phyloP scores from a whole-genome alignment of 1,140 invertebrate genomes.

The Maniola jurtina region DNA sequence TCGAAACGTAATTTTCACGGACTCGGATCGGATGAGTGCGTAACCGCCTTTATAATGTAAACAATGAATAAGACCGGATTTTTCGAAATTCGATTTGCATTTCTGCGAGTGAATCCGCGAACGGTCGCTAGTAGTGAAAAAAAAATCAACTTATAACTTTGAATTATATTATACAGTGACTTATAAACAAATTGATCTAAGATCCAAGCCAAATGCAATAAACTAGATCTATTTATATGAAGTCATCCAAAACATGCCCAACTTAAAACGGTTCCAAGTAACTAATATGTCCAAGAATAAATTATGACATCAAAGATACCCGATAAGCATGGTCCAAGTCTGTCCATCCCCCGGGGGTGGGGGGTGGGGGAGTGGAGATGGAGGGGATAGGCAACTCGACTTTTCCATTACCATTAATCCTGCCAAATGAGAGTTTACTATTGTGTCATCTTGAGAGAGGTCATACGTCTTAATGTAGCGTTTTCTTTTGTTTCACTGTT shows the following conservation, averaged over 20 bases:
- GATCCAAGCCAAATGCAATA: not conserved
- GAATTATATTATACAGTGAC: too few species aligned
- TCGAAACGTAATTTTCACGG: too few species aligned
- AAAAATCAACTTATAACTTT: too few species aligned
- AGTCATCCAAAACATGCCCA: not conserved
- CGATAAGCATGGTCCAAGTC: conserved; percentile 37
- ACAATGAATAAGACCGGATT: too few species aligned
- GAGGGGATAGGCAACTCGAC: conserved; percentile 45
- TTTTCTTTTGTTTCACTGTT: conserved; percentile 50
- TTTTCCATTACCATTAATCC: conserved; percentile 73
- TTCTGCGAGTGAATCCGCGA: too few species aligned
- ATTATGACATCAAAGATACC: conserved; percentile 35
- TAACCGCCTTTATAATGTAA: too few species aligned
- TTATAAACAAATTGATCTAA: too few species aligned
- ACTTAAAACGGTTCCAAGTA: conserved; percentile 21
- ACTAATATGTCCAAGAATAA: conserved; percentile 28
- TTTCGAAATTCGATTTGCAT: too few species aligned
- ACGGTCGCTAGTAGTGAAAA: too few species aligned
- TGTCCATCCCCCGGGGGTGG: conserved; percentile 28
- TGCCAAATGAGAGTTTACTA: conserved; percentile 65
- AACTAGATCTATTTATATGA: not conserved
- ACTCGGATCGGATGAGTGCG: too few species aligned
- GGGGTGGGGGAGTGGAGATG: conserved; percentile 4
- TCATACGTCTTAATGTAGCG: conserved; percentile 64
- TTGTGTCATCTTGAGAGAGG: conserved; percentile 58